Base-by-base conservation (phyloP, 37 sponge, comb jelly and placozoan species). In the Halisarca cf. caerulea region DNA sequence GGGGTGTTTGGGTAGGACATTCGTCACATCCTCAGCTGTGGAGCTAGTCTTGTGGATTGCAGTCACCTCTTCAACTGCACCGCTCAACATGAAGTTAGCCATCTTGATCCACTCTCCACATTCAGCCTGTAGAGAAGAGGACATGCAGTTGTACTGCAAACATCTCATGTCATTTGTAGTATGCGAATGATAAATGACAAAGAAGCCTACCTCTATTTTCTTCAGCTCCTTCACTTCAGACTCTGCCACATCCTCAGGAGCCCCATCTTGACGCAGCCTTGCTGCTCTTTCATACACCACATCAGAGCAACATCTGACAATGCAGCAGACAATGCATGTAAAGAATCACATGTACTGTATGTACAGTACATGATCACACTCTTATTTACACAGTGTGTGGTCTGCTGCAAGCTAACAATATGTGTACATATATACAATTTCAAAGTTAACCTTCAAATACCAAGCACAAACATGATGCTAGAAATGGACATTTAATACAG, bases 291-390 rank as follows among this genome's bases (percentile, higher is more conserved):
- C 86, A n/a, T 66, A 58, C 23, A 80, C 89, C 20, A 84, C 75
- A 70, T 73, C 89, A n/a, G 21, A 42, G 80, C 89, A 89, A 28
- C 81, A 59, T 61, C 89, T 89, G 79, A n/a, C 21, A 71, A 21
- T 32, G 34, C 4, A 25, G 28, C 11, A 66, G 28, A 9, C 15
- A 66, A 11, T 25, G 41, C 9, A 6, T 72, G 41, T 4, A 33
- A 8, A 36, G 17, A 11, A 33, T 23, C 3, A 72, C n/a, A 25
- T 73, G 15, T 83, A 71, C 54, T 3, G 6, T 47, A 47, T 47
- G 11, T 47, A 47, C 51, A 47, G 9, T 47, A 47, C 51, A 11
- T 47, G 11, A 14, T 47, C n/a, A n/a, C n/a, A n/a, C n/a, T n/a
- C n/a, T n/a, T n/a, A n/a, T n/a, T n/a, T n/a, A n/a, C n/a, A n/a